Conservation (phyloP, 2,888 invertebrate species). For the Pasiphila rectangulata region DNA sequence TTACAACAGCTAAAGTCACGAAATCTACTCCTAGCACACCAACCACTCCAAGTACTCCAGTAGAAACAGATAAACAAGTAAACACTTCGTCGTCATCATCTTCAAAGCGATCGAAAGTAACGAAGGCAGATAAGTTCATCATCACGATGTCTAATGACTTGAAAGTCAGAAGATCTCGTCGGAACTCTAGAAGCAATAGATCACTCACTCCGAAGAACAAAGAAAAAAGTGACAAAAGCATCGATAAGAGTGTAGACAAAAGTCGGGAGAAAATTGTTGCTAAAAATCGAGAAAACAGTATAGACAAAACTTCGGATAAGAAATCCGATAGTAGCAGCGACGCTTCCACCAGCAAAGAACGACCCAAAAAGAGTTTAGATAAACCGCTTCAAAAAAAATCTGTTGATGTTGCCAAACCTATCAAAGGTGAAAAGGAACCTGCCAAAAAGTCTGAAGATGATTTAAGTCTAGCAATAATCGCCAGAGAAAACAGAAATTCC, state of each 20-base stretch:
- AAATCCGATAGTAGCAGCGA: slow-evolving; percentile 23
- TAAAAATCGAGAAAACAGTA: too few species aligned
- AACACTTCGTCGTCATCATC: slow-evolving; percentile 9
- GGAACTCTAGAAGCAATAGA: slow-evolving; percentile 36
- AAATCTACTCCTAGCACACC: slow-evolving; percentile 30
- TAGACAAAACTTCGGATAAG: slow-evolving; percentile 35
- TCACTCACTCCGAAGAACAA: slow-evolving; percentile 35
- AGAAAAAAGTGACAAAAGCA: slow-evolving; percentile 24
- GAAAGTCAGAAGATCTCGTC: slow-evolving; percentile 3
- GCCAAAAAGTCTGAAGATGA: slow-evolving; percentile 54
- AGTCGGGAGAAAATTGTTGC: not conserved
- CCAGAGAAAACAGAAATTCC: slow-evolving; percentile 41
- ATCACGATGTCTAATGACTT: slow-evolving; percentile 38
- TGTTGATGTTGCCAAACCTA: slow-evolving; percentile 33
- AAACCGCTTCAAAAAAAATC: slow-evolving; percentile 26
- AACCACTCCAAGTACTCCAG: slow-evolving; percentile 17
- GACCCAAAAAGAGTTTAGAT: slow-evolving; percentile 36
- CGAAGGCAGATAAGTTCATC: slow-evolving; percentile 33
- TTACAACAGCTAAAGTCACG: slow-evolving; percentile 30
- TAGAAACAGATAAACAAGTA: slow-evolving; percentile 6
- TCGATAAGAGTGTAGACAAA: slow-evolving; percentile 25
- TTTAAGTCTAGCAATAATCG: slow-evolving; percentile 51
- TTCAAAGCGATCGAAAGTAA: slow-evolving; percentile 27
- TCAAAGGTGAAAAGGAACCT: slow-evolving; percentile 46
- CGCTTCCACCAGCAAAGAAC: slow-evolving; percentile 33